Conservation (phyloP, 2,113 vertebrate genomes). For the Orthonyx spaldingii region DNA sequence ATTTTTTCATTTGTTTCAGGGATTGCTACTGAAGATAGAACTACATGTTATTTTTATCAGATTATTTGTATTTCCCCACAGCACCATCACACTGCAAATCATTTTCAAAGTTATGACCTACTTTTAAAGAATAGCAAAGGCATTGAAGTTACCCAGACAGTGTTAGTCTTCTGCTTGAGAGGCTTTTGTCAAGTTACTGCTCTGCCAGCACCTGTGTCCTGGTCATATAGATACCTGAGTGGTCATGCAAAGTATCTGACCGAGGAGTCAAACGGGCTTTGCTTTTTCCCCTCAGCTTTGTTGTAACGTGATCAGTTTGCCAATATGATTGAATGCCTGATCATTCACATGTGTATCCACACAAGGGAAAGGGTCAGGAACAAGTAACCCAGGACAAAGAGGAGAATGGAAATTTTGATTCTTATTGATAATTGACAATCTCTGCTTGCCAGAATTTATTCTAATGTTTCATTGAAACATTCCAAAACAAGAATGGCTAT, state of each 20-base stretch:
- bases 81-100: not conserved
- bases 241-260: not conserved
- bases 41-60: not conserved
- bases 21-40: not conserved
- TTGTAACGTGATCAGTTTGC: not conserved
- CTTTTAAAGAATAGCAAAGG: not conserved
- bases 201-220: not conserved
- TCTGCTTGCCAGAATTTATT: not conserved
- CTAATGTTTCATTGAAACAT: not conserved
- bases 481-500: not conserved
- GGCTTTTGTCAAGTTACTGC: not conserved
- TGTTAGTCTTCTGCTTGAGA: not conserved
- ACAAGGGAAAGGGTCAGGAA: not conserved
- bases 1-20: not conserved
- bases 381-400: not conserved
- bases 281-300: not conserved
- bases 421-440: not conserved
- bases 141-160: not conserved
- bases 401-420: not conserved
- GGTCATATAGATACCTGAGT: not conserved
- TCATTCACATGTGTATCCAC: not conserved
- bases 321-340: not conserved
- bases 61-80: not conserved
- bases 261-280: not conserved
- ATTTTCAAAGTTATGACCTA: not conserved